These are phyloP conservation scores for Zhengitettix transpicula DNA, from an alignment of 2,888 invertebrate genomes.

Conservation along the genomic window DNA sequence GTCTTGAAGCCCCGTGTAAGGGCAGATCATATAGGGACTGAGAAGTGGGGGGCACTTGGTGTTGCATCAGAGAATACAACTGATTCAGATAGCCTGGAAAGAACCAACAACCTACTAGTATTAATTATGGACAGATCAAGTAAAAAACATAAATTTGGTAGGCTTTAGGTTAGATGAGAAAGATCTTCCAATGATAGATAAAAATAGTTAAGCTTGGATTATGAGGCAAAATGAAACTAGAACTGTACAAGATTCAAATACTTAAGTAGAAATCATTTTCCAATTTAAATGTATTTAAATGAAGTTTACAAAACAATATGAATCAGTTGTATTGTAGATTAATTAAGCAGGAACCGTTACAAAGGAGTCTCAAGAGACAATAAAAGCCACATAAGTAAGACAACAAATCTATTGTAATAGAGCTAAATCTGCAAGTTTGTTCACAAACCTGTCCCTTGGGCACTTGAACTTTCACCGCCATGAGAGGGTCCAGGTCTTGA, in stretches of 20 bases:
- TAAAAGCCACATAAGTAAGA: neutral
- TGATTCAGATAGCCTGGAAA: slow-evolving; percentile 14
- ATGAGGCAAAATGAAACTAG: too few species aligned
- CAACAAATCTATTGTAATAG: neutral
- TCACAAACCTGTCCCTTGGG: slow-evolving; percentile 33
- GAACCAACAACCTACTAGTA: slow-evolving; percentile 1
- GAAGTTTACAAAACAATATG: too few species aligned
- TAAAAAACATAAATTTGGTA: too few species aligned
- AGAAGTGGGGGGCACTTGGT: slow-evolving; percentile 9
- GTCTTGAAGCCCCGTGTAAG: slow-evolving; percentile 3
- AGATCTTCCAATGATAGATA: too few species aligned
- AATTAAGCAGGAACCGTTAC: neutral
- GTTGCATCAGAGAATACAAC: slow-evolving; percentile 14
- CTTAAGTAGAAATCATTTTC: too few species aligned
- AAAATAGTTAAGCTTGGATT: too few species aligned
- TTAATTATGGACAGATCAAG: too few species aligned
- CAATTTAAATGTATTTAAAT: too few species aligned
- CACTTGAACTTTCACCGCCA: slow-evolving; percentile 20
- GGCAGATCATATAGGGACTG: neutral
- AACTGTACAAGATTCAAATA: too few species aligned
- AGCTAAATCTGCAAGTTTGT: neutral
- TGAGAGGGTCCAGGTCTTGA: slow-evolving; percentile 45
- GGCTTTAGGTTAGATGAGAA: too few species aligned
- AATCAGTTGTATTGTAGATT: too few species aligned
- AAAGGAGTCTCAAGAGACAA: neutral